phyloP scores from a whole-genome alignment of 2,888 invertebrate species.

The Cephus pulcher region DNA sequence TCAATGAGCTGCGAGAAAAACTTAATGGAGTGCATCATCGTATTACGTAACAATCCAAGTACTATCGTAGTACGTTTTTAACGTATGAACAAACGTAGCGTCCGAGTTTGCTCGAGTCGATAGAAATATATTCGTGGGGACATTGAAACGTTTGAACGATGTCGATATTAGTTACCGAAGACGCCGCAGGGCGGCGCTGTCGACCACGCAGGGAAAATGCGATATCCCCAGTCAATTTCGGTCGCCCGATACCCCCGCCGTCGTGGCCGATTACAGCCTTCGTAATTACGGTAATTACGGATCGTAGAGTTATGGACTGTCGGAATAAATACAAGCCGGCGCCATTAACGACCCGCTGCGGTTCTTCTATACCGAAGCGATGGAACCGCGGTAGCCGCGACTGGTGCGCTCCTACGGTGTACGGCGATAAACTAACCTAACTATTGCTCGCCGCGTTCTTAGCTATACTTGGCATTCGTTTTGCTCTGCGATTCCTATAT shows the following conservation, averaged over 20 bases:
- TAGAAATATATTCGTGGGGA: background rate
- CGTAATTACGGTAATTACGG: constrained; percentile 52
- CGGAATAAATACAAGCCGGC: constrained; percentile 50
- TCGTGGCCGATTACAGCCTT: constrained; percentile 27
- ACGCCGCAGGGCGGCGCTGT: background rate
- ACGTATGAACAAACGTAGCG: background rate
- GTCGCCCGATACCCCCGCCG: background rate
- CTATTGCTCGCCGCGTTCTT: constrained; percentile 24
- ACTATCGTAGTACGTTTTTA: background rate
- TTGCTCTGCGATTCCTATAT: constrained; percentile 24
- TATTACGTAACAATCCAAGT: background rate
- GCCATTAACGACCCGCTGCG: constrained; percentile 1
- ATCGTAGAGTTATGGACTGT: constrained; percentile 54
- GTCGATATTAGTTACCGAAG: background rate
- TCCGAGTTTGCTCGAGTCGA: background rate
- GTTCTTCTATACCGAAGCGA: constrained; percentile 3
- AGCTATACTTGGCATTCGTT: constrained; percentile 26
- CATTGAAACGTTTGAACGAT: background rate
- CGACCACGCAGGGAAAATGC: background rate
- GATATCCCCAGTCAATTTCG: constrained; percentile 4
- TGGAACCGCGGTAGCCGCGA: constrained; percentile 6
- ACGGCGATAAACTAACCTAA: background rate
- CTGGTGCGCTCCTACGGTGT: background rate
- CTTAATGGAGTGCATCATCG: background rate
- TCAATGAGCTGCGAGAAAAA: constrained; percentile 23